phyloP scores from a whole-genome alignment of 2,113 vertebrate genomes.

The Mustela nigripes region DNA sequence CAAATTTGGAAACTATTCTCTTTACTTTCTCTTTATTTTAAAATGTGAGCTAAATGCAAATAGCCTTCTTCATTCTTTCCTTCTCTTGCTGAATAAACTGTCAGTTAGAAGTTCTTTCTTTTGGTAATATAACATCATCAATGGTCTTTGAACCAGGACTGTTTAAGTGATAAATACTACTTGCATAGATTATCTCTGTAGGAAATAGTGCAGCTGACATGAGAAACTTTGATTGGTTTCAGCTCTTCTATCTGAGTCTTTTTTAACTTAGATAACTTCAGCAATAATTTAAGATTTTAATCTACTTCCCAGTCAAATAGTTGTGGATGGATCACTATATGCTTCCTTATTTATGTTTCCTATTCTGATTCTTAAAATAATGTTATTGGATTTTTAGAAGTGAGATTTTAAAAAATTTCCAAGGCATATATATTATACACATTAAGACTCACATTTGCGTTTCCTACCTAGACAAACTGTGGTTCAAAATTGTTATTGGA shows the following conservation, averaged over 20 bases:
- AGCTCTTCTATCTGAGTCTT: constrained; percentile 76
- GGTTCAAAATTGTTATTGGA: not conserved
- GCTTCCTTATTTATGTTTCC: constrained; percentile 81
- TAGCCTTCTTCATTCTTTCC: constrained; percentile 54
- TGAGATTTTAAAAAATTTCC: constrained; percentile 34
- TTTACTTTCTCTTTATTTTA: constrained; percentile 78
- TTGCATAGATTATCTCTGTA: constrained; percentile 75
- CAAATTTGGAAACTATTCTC: constrained; percentile 81
- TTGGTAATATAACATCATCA: constrained; percentile 76
- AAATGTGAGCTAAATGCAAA: constrained; percentile 84
- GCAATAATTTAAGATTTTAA: constrained; percentile 87
- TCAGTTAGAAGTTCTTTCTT: constrained; percentile 75
- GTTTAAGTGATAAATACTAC: constrained; percentile 85
- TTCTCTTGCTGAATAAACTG: constrained; percentile 80
- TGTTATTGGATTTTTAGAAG: constrained; percentile 70
- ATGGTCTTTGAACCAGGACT: constrained; percentile 74
- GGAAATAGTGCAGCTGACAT: constrained; percentile 78
- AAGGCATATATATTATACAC: constrained; percentile 57
- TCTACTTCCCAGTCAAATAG: constrained; percentile 83
- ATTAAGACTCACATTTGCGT: constrained; percentile 48
- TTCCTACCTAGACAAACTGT: constrained; percentile 66
- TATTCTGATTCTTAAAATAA: constrained; percentile 79
- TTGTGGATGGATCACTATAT: constrained; percentile 71
- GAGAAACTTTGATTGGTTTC: constrained; percentile 82
- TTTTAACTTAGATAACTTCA: constrained; percentile 80